These are phyloP conservation scores for Darevskia mixta DNA, from an alignment of 2,797 vertebrate genomes.

Conservation along the genomic window DNA sequence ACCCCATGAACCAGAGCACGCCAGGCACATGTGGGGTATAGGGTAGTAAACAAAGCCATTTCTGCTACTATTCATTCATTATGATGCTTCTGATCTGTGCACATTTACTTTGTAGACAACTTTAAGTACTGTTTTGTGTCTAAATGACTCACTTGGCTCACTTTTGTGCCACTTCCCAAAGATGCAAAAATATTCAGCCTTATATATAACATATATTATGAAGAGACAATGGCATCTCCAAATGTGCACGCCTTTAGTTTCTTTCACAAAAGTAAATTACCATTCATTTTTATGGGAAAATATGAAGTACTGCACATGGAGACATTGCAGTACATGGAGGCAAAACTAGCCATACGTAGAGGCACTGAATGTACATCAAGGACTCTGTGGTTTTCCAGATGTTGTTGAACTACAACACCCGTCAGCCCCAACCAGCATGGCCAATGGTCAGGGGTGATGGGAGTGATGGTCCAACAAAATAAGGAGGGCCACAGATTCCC, in stretches of 20 bases:
- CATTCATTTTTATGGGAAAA: neutral
- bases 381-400: too few relatives aligned
- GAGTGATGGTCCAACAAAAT: too few relatives aligned
- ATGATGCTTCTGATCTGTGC: neutral
- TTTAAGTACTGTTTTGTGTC: neutral
- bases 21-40: neutral
- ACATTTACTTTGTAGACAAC: neutral
- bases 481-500: too few relatives aligned
- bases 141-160: neutral
- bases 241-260: neutral
- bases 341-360: neutral
- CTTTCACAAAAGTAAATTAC: neutral
- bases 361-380: too few relatives aligned
- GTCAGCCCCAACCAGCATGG: too few relatives aligned
- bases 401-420: too few relatives aligned
- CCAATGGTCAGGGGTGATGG: too few relatives aligned
- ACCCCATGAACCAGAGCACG: too few relatives aligned
- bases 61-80: neutral
- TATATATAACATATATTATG: neutral
- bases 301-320: neutral
- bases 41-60: neutral
- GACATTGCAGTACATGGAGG: too few relatives aligned
- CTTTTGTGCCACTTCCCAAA: neutral
- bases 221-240: neutral
- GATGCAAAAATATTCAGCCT: neutral